These are phyloP conservation scores for Zoanthus sansibaricus DNA, from an alignment of 92 coral and sea anemone species.

Conservation along the genomic window DNA sequence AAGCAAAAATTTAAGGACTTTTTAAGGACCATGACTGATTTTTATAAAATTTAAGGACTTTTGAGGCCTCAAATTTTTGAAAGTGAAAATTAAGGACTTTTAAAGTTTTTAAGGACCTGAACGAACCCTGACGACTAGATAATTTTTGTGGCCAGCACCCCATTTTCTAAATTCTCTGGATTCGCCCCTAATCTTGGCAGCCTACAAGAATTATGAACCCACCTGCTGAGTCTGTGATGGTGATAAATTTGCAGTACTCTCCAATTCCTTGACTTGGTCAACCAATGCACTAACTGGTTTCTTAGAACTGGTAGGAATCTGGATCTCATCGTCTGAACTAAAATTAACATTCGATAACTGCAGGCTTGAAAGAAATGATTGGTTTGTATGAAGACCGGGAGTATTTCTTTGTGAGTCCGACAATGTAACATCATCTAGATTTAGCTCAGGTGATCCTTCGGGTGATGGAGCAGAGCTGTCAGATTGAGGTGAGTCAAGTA, in stretches of 20 bases:
- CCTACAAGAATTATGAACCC: neutral
- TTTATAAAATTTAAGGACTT: too few relatives aligned
- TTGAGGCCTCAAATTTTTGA: too few relatives aligned
- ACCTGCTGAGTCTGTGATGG: conserved; percentile 42
- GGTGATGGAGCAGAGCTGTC: conserved; percentile 97
- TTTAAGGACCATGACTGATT: too few relatives aligned
- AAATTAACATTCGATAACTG: conserved; percentile 15
- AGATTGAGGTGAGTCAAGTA: conserved; percentile 82
- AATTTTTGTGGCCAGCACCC: too few relatives aligned
- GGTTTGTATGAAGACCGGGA: conserved; percentile 63
- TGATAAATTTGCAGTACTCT: conserved; percentile 10
- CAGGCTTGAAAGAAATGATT: conserved; percentile 58
- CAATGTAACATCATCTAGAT: conserved; percentile 79
- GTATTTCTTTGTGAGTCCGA: conserved; percentile 78
- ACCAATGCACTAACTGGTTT: conserved; percentile 13
- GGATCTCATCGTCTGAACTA: conserved; percentile 21
- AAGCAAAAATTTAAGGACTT: too few relatives aligned
- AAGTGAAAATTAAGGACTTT: too few relatives aligned
- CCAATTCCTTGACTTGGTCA: conserved; percentile 16
- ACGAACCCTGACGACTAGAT: too few relatives aligned
- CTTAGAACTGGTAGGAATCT: conserved; percentile 16
- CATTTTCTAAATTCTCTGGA: too few relatives aligned
- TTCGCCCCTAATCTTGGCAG: too few relatives aligned
- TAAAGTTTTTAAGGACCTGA: too few relatives aligned
- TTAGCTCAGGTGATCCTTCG: conserved; percentile 93